phyloP scores from a whole-genome alignment of 2,797 vertebrate genomes.

The Enteromius radiatus region DNA sequence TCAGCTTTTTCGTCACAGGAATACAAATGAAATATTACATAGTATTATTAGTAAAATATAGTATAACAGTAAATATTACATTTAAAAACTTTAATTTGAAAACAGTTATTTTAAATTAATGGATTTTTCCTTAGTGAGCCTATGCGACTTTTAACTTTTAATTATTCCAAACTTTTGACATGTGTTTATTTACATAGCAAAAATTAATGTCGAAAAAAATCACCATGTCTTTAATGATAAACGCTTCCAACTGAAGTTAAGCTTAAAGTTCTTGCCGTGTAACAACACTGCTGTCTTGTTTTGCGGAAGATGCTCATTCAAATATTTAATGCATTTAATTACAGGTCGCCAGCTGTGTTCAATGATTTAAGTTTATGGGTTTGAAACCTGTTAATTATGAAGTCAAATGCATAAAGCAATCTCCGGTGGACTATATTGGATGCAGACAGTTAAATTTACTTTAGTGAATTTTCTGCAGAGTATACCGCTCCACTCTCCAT shows the following conservation, averaged over 20 bases:
- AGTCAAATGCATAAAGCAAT: slow-evolving; percentile 85
- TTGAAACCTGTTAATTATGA: slow-evolving; percentile 86
- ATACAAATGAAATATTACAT: background rate
- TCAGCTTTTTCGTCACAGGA: background rate
- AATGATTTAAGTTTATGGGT: slow-evolving; percentile 87
- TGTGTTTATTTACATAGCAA: background rate
- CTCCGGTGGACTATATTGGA: slow-evolving; percentile 80
- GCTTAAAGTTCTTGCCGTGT: slow-evolving; percentile 59
- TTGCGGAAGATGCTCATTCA: slow-evolving; percentile 82
- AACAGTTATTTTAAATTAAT: background rate
- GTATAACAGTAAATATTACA: too few relatives aligned
- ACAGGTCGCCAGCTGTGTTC: slow-evolving; percentile 85
- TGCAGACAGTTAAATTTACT: slow-evolving; percentile 87
- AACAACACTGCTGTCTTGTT: slow-evolving; percentile 75
- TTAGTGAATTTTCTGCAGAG: slow-evolving; percentile 79
- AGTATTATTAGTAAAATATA: background rate
- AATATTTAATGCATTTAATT: slow-evolving; percentile 87
- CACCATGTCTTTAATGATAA: slow-evolving; percentile 40
- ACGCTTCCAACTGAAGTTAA: slow-evolving; percentile 47
- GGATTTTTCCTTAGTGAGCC: background rate
- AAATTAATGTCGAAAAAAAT: slow-evolving; percentile 31
- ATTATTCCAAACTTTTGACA: background rate
- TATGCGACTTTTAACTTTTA: background rate
- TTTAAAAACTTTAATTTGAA: background rate
- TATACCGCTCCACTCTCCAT: slow-evolving; percentile 59